Conservation (phyloP, 1,140 invertebrate genomes). For the Marisa cornuarietis region DNA sequence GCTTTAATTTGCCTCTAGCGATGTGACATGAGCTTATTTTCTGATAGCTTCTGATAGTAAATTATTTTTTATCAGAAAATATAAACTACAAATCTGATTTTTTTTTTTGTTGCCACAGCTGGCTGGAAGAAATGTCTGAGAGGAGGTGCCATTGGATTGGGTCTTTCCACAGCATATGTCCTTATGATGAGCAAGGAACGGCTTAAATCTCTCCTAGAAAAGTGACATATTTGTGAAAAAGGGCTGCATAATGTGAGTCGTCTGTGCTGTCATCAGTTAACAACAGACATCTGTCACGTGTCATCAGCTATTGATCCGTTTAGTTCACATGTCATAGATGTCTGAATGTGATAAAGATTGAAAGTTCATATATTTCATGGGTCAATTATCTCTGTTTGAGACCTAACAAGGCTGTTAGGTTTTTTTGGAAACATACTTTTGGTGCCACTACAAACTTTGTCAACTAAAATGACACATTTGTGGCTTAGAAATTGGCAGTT, state of each 20-base stretch:
- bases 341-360: too few relatives aligned
- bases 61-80: not conserved
- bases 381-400: too few relatives aligned
- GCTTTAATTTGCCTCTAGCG: too few relatives aligned
- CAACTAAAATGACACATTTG: not conserved
- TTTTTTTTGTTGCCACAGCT: constrained; percentile 72
- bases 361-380: too few relatives aligned
- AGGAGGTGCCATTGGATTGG: constrained; percentile 79
- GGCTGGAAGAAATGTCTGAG: constrained; percentile 78
- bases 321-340: not conserved
- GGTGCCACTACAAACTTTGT: not conserved
- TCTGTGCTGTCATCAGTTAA: too few relatives aligned
- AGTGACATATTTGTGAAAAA: not conserved
- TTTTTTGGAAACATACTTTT: too few relatives aligned
- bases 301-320: too few relatives aligned
- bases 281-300: too few relatives aligned
- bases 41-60: not conserved
- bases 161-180: constrained; percentile 74
- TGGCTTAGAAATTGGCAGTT: not conserved
- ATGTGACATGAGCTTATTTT: too few relatives aligned
- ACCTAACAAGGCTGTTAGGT: too few relatives aligned
- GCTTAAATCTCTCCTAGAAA: constrained; percentile 54
- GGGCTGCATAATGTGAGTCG: not conserved
- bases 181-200: constrained; percentile 72
- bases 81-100: not conserved